Evolutionary conservation across 1,140 invertebrate genomes (phyloP).

Genomic region (Drosophila obscura): DNA sequence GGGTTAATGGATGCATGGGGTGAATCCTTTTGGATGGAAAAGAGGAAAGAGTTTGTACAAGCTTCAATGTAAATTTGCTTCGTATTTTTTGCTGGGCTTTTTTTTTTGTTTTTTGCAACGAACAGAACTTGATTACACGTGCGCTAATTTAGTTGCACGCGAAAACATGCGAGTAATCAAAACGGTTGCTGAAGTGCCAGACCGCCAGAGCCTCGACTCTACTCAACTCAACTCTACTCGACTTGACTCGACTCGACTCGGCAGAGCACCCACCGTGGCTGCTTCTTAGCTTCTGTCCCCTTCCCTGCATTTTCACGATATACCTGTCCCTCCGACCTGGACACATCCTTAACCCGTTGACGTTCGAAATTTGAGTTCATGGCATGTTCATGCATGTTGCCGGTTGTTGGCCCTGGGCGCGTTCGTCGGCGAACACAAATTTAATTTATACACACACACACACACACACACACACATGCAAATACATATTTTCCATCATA

Average conservation of each 20-base stretch:
- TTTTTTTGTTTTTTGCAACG: constrained; percentile 37
- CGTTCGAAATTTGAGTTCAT: constrained; percentile 77
- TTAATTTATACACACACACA: constrained; percentile 69
- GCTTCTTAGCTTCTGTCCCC: constrained; percentile 3
- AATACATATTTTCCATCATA: constrained; percentile 24
- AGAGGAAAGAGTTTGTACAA: constrained; percentile 1
- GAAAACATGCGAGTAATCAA: constrained; percentile 81
- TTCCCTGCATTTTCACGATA: neutral
- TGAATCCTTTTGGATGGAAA: neutral
- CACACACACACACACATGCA: constrained; percentile 25
- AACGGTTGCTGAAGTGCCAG: constrained; percentile 73
- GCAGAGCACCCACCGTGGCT: constrained; percentile 10
- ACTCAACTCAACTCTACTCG: neutral
- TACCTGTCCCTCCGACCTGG: constrained; percentile 10
- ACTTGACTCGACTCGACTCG: constrained; percentile 4
- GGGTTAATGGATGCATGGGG: constrained; percentile 8
- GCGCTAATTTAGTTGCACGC: constrained; percentile 81
- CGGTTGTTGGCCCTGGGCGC: constrained; percentile 68
- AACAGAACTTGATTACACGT: constrained; percentile 77
- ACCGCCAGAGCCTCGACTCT: constrained; percentile 31
- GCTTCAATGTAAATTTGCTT: constrained; percentile 46
- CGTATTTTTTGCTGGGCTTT: constrained; percentile 20
- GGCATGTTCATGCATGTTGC: constrained; percentile 63
- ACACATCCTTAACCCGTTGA: constrained; percentile 70
- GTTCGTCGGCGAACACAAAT: constrained; percentile 63